Evolutionary conservation across 92 coral and sea anemone genomes (phyloP), one percentile per base, ranked within the genome.

Genomic region (Micromussa lordhowensis): DNA sequence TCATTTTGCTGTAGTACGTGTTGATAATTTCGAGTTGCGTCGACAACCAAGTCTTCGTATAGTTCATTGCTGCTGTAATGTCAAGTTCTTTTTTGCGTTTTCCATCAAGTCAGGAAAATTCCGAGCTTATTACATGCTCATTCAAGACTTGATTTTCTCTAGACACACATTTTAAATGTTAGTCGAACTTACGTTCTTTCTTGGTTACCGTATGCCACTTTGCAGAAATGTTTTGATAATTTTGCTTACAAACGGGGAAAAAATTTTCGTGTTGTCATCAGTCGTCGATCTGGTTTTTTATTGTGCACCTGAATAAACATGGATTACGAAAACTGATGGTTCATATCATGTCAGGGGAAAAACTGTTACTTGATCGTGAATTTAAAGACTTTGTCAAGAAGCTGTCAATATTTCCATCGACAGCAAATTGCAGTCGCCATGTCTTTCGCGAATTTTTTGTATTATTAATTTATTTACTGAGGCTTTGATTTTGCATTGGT

Each of bases 391-490:
- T 30, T 44, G 83, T 86, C 89, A 49, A 73, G 66, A 36, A 76
- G 36, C 24, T 59, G 83, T 66, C 83, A 86, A 31, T 34, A 35
- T 86, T 77, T 48, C 75, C 38, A 76, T 77, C 30, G 79, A 38
- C 69, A 68, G 79, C 38, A n/a, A 57, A 72, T 48, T 83, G 66
- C 59, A 59, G 32, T 86, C 68, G 83, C 68, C 81, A 77, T 86
- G 68, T 86, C 83, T 38, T 64, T 77, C 34, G 24, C 22, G 59
- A 77, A 57, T 80, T 78, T 87, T 71, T 77, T 85, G 78, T 88
- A 92, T 92, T 92, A 88, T 88, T 92, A 88, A 92, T 88, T 88
- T 85, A 92, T 92, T 88, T 92, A 88, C 84, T 74, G 84, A 55
- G 83, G 92, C 82, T 84, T 92, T 88, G 92, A 88, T 92, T 92